These are phyloP conservation scores for Mythimna loreyi DNA, from an alignment of 2,888 invertebrate species.

Conservation along the genomic window DNA sequence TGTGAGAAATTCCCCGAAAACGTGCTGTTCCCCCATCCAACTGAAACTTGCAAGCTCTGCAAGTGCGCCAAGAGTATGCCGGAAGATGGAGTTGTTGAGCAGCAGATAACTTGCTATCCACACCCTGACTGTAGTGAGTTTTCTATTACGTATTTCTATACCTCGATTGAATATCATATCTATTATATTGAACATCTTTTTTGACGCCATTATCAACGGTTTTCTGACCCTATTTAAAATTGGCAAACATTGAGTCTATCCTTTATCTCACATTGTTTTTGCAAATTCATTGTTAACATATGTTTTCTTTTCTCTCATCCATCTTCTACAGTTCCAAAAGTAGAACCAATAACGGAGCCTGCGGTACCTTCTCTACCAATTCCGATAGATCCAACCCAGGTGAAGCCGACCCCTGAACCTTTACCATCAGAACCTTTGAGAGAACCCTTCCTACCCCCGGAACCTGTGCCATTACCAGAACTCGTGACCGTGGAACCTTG, in stretches of 20 bases:
- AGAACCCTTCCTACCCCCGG: conserved; percentile 17
- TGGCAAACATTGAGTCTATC: not conserved
- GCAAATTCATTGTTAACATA: not conserved
- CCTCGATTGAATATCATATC: not conserved
- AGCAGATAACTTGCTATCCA: conserved; percentile 72
- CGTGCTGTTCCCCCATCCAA: conserved; percentile 78
- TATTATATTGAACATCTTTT: not conserved
- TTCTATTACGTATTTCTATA: too few relatives aligned
- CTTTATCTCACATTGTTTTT: not conserved
- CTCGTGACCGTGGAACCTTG: conserved; percentile 48
- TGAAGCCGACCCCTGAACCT: conserved; percentile 34
- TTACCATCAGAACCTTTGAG: conserved; percentile 30
- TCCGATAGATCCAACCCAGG: conserved; percentile 29
- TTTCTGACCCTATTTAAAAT: not conserved
- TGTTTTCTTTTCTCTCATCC: not conserved
- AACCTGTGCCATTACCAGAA: conserved; percentile 44
- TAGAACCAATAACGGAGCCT: conserved; percentile 28
- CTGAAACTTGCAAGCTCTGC: conserved; percentile 75
- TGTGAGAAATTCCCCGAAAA: conserved; percentile 76
- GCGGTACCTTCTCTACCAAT: conserved; percentile 42
- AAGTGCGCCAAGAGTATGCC: conserved; percentile 68
- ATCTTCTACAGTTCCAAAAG: conserved; percentile 26
- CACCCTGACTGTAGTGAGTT: conserved; percentile 75
- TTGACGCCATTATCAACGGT: not conserved
- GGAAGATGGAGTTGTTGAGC: conserved; percentile 56